Conservation (phyloP, 2,113 vertebrate genomes). For the Aptenodytes forsteri region DNA sequence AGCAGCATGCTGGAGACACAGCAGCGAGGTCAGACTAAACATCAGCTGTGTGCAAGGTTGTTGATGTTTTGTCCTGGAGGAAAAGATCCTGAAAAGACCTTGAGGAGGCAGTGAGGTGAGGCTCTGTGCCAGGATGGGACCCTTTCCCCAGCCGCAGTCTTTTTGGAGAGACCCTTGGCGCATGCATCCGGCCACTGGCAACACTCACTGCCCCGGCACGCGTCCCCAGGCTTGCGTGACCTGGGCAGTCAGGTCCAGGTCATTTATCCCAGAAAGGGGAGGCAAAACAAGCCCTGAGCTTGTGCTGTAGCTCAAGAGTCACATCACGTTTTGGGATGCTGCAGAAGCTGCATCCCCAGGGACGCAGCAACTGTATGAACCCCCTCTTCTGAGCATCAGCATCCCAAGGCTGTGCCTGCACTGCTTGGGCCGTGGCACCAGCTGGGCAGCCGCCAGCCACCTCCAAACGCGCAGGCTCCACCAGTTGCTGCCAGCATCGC, state of each 20-base stretch:
- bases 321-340: rapidly evolving
- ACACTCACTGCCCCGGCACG: rapidly evolving
- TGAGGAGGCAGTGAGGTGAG: neutral
- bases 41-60: neutral
- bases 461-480: rapidly evolving
- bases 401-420: rapidly evolving
- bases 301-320: neutral
- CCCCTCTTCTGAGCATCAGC: neutral
- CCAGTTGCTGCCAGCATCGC: rapidly evolving
- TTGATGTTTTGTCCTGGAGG: neutral
- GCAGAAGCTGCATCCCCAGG: neutral
- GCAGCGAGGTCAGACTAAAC: neutral
- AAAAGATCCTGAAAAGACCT: neutral
- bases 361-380: neutral
- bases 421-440: rapidly evolving
- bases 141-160: neutral
- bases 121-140: neutral
- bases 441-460: rapidly evolving
- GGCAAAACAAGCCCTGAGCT: neutral
- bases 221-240: neutral
- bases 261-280: neutral
- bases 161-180: neutral
- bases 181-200: neutral
- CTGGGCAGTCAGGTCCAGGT: neutral
- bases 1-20: neutral